Evolutionary conservation across 2,888 invertebrate species (phyloP).

Genomic region (Hartigia nigra): DNA sequence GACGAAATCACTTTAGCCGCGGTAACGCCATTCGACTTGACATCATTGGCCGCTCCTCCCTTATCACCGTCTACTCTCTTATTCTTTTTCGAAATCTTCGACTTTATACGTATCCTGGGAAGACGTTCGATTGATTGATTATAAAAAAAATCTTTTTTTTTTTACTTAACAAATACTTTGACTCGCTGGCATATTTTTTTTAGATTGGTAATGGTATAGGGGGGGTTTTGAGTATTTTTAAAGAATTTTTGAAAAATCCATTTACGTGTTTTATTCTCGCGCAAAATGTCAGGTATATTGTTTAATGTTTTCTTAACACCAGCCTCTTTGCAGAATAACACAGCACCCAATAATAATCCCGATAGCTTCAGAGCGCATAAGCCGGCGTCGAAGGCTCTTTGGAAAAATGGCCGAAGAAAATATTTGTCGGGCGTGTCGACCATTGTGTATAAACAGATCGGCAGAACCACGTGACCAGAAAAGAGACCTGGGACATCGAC

Average conservation of each 20-base stretch:
- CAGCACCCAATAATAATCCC: conserved; percentile 53
- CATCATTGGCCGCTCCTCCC: conserved; percentile 23
- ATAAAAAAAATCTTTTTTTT: neutral
- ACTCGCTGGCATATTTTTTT: neutral
- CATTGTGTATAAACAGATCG: conserved; percentile 63
- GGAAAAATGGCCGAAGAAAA: conserved; percentile 54
- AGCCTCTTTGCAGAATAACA: conserved; percentile 2
- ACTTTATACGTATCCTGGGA: neutral
- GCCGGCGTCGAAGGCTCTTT: conserved; percentile 35
- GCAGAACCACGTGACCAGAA: neutral
- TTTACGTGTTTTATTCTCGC: neutral
- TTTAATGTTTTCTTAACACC: conserved; percentile 13
- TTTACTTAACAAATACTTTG: neutral
- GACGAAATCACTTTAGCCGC: neutral
- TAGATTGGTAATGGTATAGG: neutral
- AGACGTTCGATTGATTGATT: neutral
- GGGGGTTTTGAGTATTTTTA: neutral
- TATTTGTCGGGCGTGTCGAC: conserved; percentile 63
- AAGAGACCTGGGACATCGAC: neutral
- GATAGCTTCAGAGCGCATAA: conserved; percentile 49
- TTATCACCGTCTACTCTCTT: conserved; percentile 13
- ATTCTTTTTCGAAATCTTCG: neutral
- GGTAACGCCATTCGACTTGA: neutral
- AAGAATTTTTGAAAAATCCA: neutral
- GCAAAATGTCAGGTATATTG: conserved; percentile 5